phyloP scores from a whole-genome alignment of 2,888 invertebrate genomes.

The Tipula unca region DNA sequence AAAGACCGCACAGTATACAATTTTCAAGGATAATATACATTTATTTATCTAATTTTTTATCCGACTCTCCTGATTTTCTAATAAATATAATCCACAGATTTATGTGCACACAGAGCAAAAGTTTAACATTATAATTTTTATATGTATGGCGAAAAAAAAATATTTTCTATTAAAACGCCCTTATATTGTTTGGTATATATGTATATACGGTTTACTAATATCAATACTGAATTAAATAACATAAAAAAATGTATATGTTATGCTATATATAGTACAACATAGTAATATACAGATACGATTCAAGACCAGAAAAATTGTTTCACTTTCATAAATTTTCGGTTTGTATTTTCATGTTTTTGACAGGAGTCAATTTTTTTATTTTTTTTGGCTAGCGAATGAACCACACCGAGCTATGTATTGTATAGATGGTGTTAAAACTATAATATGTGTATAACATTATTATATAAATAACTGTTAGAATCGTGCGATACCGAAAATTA shows the following conservation, averaged over 20 bases:
- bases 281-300: background rate
- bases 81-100: background rate
- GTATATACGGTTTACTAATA: background rate
- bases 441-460: background rate
- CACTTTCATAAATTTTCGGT: conserved; percentile 14
- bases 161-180: background rate
- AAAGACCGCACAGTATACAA: background rate
- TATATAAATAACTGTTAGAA: background rate
- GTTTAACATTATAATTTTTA: background rate
- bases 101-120: background rate
- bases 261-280: background rate
- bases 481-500: background rate
- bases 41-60: background rate
- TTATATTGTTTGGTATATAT: background rate
- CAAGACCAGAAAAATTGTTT: background rate
- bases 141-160: background rate
- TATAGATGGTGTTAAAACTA: background rate
- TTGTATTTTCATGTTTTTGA: background rate
- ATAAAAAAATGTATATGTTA: background rate
- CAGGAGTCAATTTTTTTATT: background rate
- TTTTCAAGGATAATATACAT: background rate
- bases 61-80: background rate
- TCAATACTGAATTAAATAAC: background rate
- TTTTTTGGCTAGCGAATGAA: background rate
- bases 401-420: background rate